Conservation (phyloP, 1,140 invertebrate species). For the Magallana gigas region DNA sequence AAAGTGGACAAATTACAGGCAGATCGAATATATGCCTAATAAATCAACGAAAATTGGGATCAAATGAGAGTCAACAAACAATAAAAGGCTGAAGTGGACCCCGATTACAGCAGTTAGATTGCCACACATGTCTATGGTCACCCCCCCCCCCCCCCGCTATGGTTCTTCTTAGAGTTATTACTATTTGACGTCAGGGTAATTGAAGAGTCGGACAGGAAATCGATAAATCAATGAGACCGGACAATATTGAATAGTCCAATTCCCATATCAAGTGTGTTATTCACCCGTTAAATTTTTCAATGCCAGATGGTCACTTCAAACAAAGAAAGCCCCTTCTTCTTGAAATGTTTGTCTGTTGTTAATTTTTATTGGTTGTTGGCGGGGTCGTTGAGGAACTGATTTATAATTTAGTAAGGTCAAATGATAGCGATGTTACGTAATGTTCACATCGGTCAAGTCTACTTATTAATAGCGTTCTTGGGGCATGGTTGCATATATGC, state of each 20-base stretch:
- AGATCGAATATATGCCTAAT: too few relatives aligned
- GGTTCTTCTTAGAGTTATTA: conserved; percentile 12
- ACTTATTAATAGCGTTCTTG: too few relatives aligned
- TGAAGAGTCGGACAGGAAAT: neutral
- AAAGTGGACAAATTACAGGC: too few relatives aligned
- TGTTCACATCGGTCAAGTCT: too few relatives aligned
- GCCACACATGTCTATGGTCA: too few relatives aligned
- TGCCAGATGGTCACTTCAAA: neutral
- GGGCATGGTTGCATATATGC: too few relatives aligned
- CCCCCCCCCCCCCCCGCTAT: neutral
- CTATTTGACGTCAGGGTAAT: conserved; percentile 4
- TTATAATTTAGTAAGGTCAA: too few relatives aligned
- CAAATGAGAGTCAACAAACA: conserved; percentile 9
- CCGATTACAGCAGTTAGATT: too few relatives aligned
- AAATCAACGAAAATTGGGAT: neutral
- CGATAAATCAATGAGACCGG: conserved; percentile 28
- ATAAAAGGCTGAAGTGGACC: neutral
- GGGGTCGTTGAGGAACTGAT: too few relatives aligned
- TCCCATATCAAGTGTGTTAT: neutral
- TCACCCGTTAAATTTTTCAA: conserved; percentile 25
- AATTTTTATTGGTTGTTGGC: too few relatives aligned
- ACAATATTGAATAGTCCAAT: conserved; percentile 13
- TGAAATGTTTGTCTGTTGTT: neutral
- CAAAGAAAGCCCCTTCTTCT: neutral
- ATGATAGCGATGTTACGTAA: too few relatives aligned